Percentiles rank a stretch among this genome's conserved stretches.
Conservation (phyloP, 2,888 invertebrate genomes). For the Limnephilus auricula region DNA sequence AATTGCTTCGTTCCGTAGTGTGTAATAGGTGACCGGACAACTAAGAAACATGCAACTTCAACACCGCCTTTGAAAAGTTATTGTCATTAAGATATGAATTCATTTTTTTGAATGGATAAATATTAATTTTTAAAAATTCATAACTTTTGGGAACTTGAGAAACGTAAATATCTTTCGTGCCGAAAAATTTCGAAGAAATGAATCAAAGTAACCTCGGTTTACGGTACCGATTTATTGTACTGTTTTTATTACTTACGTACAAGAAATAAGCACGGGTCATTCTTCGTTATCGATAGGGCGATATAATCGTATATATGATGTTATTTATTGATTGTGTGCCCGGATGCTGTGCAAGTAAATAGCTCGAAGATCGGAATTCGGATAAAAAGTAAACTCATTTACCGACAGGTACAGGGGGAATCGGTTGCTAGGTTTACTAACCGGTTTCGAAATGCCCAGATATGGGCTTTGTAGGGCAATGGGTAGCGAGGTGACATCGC, state of each 20-base stretch:
- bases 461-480: background rate
- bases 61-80: too few species aligned
- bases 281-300: background rate
- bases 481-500: background rate
- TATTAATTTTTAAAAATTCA: too few species aligned
- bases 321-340: too few species aligned
- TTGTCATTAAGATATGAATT: too few species aligned
- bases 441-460: background rate
- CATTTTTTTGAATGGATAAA: too few species aligned
- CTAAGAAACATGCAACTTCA: too few species aligned
- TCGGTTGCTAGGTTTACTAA: background rate
- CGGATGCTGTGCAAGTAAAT: background rate
- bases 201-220: background rate
- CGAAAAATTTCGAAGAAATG: too few species aligned
- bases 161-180: too few species aligned
- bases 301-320: background rate
- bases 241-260: background rate
- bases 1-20: too few species aligned
- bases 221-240: background rate
- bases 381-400: background rate
- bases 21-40: too few species aligned
- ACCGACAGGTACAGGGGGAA: background rate
- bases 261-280: background rate
- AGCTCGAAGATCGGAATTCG: background rate
- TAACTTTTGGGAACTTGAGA: too few species aligned